Percentiles rank a stretch among this genome's conserved stretches.
Evolutionary conservation across 2,113 vertebrate species (phyloP).

Genomic region (Chroicocephalus ridibundus): DNA sequence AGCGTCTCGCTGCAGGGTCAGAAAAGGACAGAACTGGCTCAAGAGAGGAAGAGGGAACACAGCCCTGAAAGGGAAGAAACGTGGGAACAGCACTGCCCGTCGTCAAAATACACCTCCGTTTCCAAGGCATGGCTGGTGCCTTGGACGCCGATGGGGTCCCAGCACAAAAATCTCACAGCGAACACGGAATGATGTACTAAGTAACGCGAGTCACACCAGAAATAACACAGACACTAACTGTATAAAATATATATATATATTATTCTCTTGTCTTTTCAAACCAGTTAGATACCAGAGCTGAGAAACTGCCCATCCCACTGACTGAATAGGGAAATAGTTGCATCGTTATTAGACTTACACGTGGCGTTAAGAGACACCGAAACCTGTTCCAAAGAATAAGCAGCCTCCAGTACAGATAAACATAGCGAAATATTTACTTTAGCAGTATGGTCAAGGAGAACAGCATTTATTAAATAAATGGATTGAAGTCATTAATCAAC

Average conservation of each 20-base stretch:
- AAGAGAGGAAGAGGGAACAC: background rate
- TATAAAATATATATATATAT: background rate
- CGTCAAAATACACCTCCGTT: background rate
- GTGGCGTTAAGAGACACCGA: background rate
- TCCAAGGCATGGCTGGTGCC: background rate
- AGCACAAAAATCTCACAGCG: background rate
- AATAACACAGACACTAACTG: background rate
- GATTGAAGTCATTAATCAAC: constrained; percentile 21
- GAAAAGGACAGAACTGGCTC: background rate
- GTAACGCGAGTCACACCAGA: background rate
- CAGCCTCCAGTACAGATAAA: background rate
- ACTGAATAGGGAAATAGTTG: background rate
- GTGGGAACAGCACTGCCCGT: background rate
- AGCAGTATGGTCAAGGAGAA: background rate
- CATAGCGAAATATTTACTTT: constrained; percentile 6
- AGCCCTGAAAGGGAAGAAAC: background rate
- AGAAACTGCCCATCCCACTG: background rate
- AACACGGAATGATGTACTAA: fast-evolving
- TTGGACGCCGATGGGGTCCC: fast-evolving
- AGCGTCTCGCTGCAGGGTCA: background rate
- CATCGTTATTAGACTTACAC: background rate
- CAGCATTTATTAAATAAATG: constrained; percentile 9
- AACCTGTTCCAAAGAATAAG: background rate
- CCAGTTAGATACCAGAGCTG: background rate
- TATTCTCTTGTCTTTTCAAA: background rate